Evolutionary conservation across 1,140 invertebrate genomes (phyloP), one percentile per base, ranked within the genome.

Genomic region (Drosophila sechellia): DNA sequence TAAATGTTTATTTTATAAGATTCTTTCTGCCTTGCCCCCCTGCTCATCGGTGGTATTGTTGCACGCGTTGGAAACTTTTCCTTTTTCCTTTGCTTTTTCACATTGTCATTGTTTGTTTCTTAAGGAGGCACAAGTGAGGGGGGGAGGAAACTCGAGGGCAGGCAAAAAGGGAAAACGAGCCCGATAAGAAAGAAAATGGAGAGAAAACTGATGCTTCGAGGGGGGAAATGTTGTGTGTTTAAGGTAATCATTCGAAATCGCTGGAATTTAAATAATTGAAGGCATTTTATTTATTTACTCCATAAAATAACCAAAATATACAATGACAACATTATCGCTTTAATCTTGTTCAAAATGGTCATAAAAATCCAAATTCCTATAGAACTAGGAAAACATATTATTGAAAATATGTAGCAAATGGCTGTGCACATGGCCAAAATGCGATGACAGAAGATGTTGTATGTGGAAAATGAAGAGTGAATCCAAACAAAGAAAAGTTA

Each of bases 1-100:
- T 86, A 89, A 84, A 89, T 89, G 76, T 90, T 89, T 89, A 87
- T 87, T 89, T 87, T 87, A 78, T 81, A 87, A 81, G 78, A 86
- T 81, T 83, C 86, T 52, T 43, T 68, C 40, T 37, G 27, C 42
- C 31, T 64, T 27, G 34, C 22, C 42, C 40, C 49, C 37, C 22
- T 11, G 45, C 45, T 66, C 49, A 15, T 52, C 56, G 27, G 31
- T 34, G 48, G 25, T 17, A 34, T 70, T 63, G 45, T 57, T 66
- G 45, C 64, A 70, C 60, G 45, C 70, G 70, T 49, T 55, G 37
- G 52, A 40, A 64, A 63, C 40, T 64, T 39, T 42, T 56, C 59
- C 8, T 17, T 37, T 15, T 37, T 12, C 13, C 12, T 13, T 4
- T 3, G 4, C 12, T n/a, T 25, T 25, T 46, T 59, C 50, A 61